Conservation (phyloP, 2,797 vertebrate species). For the Lindbergichthys nudifrons region DNA sequence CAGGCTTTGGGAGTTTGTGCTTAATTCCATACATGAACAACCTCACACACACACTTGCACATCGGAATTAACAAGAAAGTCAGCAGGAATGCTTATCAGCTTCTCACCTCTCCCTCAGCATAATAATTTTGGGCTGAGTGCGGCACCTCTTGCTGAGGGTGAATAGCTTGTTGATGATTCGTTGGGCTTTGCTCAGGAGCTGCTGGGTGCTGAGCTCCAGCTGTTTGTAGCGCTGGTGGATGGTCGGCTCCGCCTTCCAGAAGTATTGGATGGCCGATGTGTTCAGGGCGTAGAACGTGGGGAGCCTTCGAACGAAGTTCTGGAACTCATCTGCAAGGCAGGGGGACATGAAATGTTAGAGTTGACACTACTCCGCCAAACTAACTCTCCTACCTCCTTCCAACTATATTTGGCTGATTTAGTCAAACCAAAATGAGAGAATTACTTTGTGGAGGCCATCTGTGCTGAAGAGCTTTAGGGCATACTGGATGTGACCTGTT, state of each 20-base stretch:
- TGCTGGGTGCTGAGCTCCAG: slow-evolving; percentile 91
- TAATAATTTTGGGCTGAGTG: slow-evolving; percentile 90
- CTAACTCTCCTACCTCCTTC: background rate
- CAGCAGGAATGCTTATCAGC: slow-evolving; percentile 46
- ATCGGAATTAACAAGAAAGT: slow-evolving; percentile 44
- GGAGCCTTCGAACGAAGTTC: slow-evolving; percentile 94
- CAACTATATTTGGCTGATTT: slow-evolving; percentile 44
- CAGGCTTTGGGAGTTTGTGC: slow-evolving; percentile 38
- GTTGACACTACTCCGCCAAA: background rate
- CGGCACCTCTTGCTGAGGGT: slow-evolving; percentile 96
- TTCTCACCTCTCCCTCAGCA: slow-evolving; percentile 94
- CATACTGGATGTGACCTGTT: slow-evolving; percentile 56
- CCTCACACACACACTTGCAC: slow-evolving; percentile 6
- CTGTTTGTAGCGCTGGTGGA: slow-evolving; percentile 93
- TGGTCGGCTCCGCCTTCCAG: slow-evolving; percentile 92
- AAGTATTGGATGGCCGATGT: slow-evolving; percentile 93
- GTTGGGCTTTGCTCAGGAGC: slow-evolving; percentile 91
- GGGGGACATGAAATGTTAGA: slow-evolving; percentile 21
- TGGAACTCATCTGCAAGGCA: slow-evolving; percentile 93
- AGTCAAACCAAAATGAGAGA: slow-evolving; percentile 36
- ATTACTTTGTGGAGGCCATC: slow-evolving; percentile 32
- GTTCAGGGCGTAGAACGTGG: slow-evolving; percentile 95
- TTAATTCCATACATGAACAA: slow-evolving; percentile 24
- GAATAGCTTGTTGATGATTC: slow-evolving; percentile 93
- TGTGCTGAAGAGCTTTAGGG: slow-evolving; percentile 33